A percentile compares a stretch with the other conserved stretches of the same genome.
phyloP scores from a whole-genome alignment of 1,140 invertebrate species.

The Berghia stephanieae region DNA sequence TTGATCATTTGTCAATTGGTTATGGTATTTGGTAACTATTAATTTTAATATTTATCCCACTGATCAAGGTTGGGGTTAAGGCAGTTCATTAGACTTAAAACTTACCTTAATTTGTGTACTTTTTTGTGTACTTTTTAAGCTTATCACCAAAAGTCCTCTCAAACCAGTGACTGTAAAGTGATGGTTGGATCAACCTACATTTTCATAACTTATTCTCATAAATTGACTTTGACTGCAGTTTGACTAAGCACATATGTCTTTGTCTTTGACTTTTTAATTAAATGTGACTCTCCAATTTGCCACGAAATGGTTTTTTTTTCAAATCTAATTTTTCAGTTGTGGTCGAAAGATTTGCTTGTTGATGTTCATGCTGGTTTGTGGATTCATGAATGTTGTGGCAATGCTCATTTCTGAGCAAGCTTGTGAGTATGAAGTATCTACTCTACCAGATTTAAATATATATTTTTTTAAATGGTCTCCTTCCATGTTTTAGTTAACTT shows the following conservation, averaged over 20 bases:
- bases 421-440: constrained; percentile 36
- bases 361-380: constrained; percentile 56
- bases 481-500: no score
- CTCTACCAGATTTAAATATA: neutral
- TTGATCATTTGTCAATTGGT: no score
- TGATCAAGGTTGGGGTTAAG: no score
- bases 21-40: no score
- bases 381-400: constrained; percentile 48
- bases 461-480: neutral
- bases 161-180: neutral
- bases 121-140: no score
- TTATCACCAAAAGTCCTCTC: no score
- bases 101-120: no score
- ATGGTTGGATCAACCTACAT: neutral
- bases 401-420: constrained; percentile 49
- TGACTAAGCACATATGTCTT: no score
- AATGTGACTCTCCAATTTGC: no score
- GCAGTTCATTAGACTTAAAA: no score
- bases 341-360: constrained; percentile 52
- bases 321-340: constrained; percentile 38
- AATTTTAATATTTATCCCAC: no score
- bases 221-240: neutral
- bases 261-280: no score
- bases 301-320: neutral
- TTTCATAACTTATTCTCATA: neutral